These are phyloP conservation scores for Palythoa grandis DNA, from an alignment of 92 coral and sea anemone genomes.

Conservation along the genomic window DNA sequence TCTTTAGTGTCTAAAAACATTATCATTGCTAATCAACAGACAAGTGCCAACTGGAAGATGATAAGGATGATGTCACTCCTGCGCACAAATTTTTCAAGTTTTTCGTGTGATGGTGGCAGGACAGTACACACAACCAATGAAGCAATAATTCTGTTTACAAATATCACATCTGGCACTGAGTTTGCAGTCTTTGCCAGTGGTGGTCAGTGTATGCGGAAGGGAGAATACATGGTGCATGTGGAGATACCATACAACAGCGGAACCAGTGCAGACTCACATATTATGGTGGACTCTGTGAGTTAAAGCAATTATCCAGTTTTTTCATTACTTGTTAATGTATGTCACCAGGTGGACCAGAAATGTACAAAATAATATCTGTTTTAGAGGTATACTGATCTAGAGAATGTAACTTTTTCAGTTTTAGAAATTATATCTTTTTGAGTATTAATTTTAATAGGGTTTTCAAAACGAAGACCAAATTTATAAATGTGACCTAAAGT, in stretches of 20 bases:
- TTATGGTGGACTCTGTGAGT: conserved; percentile 91
- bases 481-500: no score
- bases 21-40: conserved; percentile 51
- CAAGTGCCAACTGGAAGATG: conserved; percentile 70
- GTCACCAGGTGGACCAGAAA: no score
- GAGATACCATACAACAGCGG: conserved; percentile 65
- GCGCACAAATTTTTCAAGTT: conserved; percentile 67
- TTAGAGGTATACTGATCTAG: no score
- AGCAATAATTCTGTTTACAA: conserved; percentile 48
- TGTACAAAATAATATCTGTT: no score
- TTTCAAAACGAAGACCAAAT: no score
- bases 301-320: background rate
- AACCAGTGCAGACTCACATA: conserved; percentile 42
- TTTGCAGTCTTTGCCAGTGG: conserved; percentile 67
- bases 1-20: no score
- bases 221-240: conserved; percentile 61
- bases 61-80: conserved; percentile 61
- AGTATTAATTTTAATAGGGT: no score
- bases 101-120: conserved; percentile 67
- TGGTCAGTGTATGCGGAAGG: conserved; percentile 66
- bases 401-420: no score
- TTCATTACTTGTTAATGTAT: background rate
- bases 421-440: no score
- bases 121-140: conserved; percentile 54
- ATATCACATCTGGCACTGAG: conserved; percentile 55